Conservation (phyloP, 2,797 vertebrate genomes). For the Oophaga sylvatica region DNA sequence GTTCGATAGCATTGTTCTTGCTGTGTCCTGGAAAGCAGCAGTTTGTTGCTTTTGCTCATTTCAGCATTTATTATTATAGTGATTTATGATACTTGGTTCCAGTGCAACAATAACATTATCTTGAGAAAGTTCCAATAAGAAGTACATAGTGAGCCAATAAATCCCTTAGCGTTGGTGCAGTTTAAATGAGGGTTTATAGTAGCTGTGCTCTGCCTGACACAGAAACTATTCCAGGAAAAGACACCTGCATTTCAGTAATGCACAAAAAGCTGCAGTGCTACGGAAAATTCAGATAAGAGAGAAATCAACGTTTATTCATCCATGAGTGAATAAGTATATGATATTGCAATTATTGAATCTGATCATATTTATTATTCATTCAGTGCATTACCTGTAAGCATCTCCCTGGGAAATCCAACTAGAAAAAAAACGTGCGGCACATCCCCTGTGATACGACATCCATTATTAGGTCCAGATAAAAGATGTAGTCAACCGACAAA, state of each 20-base stretch:
- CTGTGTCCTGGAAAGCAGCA: slow-evolving; percentile 33
- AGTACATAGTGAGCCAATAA: slow-evolving; percentile 21
- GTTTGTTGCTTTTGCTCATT: slow-evolving; percentile 24
- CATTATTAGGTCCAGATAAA: too few species aligned
- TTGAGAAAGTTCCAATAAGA: slow-evolving; percentile 38
- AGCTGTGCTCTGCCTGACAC: background rate
- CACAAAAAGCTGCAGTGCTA: background rate
- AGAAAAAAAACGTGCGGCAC: background rate
- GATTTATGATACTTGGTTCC: slow-evolving; percentile 45
- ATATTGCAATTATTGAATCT: background rate
- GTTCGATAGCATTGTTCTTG: slow-evolving; percentile 28
- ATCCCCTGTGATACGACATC: background rate
- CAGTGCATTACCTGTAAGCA: background rate
- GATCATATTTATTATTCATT: background rate
- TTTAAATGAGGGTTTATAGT: slow-evolving; percentile 30
- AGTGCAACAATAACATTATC: slow-evolving; percentile 44
- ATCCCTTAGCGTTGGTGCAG: slow-evolving; percentile 19
- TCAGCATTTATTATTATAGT: slow-evolving; percentile 49
- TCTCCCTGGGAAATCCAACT: too few species aligned
- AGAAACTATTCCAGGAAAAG: slow-evolving; percentile 1
- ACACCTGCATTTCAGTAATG: slow-evolving; percentile 11
- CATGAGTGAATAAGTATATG: background rate
- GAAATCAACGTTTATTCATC: background rate
- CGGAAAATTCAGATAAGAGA: background rate
- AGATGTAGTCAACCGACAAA: too few species aligned